Evolutionary conservation across 2,797 vertebrate species (phyloP), one percentile per base, ranked within the genome.

Genomic region (Yasuhikotakia modesta): DNA sequence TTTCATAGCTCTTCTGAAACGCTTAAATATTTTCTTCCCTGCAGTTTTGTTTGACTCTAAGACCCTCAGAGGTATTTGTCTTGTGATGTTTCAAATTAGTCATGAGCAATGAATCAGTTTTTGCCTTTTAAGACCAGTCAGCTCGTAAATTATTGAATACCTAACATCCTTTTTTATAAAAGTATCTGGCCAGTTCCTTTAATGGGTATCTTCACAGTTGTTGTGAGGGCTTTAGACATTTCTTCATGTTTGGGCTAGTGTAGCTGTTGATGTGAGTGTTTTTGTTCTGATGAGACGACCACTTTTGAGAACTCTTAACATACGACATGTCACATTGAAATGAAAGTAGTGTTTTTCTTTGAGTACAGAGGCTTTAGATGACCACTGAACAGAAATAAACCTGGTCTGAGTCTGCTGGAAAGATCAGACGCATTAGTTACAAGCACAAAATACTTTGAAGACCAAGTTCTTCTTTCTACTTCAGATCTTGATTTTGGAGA

Each of bases 41-140:
- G 57, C 45, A 19, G 66, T 70, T 60, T 68, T 77, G 67, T 78
- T 70, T 70, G 16, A 78, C 57, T 52, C 35, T 30, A 53, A 78
- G 69, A 78, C 11, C 67, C 70, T 21, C 39, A 19, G 21, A 63
- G 57, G 68, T 57, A 65, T 66, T 78, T 21, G 60, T 17, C 58
- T 21, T 35, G n/a, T 21, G 50, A 71, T 78, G 68, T 57, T 78
- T 78, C n/a, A 66, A 78, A 71, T 72, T 78, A 65, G 76, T 72
- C 2, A 3, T 46, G 60, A 64, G 60, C 76, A 72, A 78, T 78
- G 48, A 78, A 78, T 71, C 68, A 55, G 30, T 78, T 71, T 52
- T 72, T 22, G 24, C 69, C 50, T 78, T 78, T 72, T 48, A 72
- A 72, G 68, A 78, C 60, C 21, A 13, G 17, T 65, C 76, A 55